Evolutionary conservation across 2,888 invertebrate genomes (phyloP), one percentile per base, ranked within the genome.

Genomic region (Zeuzera pyrina): DNA sequence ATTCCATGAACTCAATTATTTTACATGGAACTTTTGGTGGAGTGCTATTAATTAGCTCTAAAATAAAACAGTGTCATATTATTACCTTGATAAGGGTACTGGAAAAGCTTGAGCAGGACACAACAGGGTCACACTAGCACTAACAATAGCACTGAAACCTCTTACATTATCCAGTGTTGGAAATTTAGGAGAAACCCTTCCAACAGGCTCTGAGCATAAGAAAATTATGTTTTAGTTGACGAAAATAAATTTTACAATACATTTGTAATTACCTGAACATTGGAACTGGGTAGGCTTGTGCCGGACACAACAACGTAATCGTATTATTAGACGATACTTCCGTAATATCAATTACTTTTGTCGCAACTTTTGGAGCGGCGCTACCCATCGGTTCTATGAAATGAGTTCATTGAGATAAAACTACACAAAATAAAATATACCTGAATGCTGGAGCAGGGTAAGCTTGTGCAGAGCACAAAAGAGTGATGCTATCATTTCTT

Each of bases 401-500:
- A 54, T 54, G 50, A 52, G 46, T 50, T 45, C 38, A 35, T 36
- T 39, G 34, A 36, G 26, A 37, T 34, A 42, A 35, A 38, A 28
- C 31, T 29, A 48, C 36, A 42, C n/a, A n/a, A n/a, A n/a, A 30
- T 37, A 28, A 29, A 29, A 40, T 44, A 58, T 85, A 88, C 87
- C 87, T 87, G 86, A 83, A 87, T 54, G 83, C 65, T 49, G 88
- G 87, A 61, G 89, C 87, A 52, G 92, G 92, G 69, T 86, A 91
- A 53, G 89, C 91, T 84, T 92, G 91, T 36, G 91, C 90, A 47
- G 90, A 90, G 63, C 91, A 92, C 59, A 90, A 77, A 49, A 91
- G 61, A 33, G 84, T 83, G 45, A 83, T 64, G 54, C 83, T 85
- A 47, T 73, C 81, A 32, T 73, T 71, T 45, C 73, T 70, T 35